phyloP scores from a whole-genome alignment of 1,140 invertebrate species.

The Lerema accius region DNA sequence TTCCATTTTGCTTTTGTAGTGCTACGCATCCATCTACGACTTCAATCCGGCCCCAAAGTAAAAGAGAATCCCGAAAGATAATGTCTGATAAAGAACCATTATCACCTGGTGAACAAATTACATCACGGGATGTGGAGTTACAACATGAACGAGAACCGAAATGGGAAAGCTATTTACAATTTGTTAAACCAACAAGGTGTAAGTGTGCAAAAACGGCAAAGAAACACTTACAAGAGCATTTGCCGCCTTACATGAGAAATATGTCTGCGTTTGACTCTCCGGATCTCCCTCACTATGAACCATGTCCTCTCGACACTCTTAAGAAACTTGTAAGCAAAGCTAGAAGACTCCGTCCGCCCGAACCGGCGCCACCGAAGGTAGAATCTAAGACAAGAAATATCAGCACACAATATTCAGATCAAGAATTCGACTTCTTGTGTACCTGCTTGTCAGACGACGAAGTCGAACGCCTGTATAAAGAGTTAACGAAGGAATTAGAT shows the following conservation, averaged over 20 bases:
- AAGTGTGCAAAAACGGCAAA: constrained; percentile 58
- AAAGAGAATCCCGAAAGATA: constrained; percentile 9
- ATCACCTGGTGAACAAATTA: constrained; percentile 44
- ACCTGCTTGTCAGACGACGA: constrained; percentile 61
- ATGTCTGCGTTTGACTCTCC: constrained; percentile 55
- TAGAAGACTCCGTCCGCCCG: constrained; percentile 36
- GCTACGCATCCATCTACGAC: constrained; percentile 36
- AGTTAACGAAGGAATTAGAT: constrained; percentile 38
- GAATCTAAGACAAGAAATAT: constrained; percentile 51
- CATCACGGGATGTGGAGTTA: constrained; percentile 44
- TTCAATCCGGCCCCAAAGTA: not conserved
- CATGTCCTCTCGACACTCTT: constrained; percentile 51
- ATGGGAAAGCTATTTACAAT: constrained; percentile 63
- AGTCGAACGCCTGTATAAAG: constrained; percentile 43
- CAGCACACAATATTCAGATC: constrained; percentile 59
- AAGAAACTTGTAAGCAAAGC: constrained; percentile 55
- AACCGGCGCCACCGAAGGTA: constrained; percentile 17
- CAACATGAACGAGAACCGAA: constrained; percentile 62
- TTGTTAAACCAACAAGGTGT: constrained; percentile 53
- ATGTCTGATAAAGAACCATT: not conserved
- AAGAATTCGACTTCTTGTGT: constrained; percentile 59
- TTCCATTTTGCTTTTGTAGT: constrained; percentile 59
- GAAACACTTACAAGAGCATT: constrained; percentile 61
- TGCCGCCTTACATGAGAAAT: constrained; percentile 69
- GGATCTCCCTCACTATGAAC: constrained; percentile 61